Evolutionary conservation across 2,113 vertebrate species (phyloP).

Genomic region (Acinonyx jubatus): DNA sequence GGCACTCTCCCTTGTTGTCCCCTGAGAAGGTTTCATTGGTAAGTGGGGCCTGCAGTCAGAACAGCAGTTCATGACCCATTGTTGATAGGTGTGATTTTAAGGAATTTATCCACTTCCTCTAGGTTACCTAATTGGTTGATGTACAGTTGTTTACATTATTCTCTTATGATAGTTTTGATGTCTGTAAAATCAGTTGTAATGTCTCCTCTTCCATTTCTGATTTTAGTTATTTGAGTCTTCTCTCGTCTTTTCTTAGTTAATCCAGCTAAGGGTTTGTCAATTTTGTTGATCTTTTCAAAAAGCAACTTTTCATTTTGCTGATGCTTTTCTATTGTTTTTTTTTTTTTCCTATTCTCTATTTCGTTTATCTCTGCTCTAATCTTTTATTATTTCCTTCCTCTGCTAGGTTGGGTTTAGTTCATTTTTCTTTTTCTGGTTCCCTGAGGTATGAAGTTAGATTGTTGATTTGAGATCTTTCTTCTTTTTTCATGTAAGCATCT

Average conservation of each 20-base stretch:
- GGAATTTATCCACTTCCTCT: background rate
- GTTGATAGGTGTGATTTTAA: background rate
- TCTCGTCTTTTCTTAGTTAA: background rate
- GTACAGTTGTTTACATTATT: background rate
- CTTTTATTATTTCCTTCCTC: background rate
- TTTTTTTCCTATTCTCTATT: background rate
- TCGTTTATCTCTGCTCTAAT: background rate
- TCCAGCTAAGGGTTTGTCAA: background rate
- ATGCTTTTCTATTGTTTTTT: background rate
- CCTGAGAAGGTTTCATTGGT: background rate
- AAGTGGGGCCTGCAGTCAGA: background rate
- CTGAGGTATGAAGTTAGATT: background rate
- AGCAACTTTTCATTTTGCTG: background rate
- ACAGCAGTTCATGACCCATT: background rate
- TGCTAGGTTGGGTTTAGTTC: background rate
- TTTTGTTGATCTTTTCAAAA: background rate
- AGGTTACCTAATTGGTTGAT: background rate
- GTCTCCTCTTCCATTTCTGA: background rate
- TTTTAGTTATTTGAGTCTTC: background rate
- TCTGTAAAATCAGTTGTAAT: background rate
- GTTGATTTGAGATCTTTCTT: background rate
- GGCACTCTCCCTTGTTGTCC: background rate
- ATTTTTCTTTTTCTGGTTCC: background rate
- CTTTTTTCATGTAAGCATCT: background rate
- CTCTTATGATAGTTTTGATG: background rate